Evolutionary conservation across 2,888 invertebrate species (phyloP).

Genomic region (Drosophila glabriapex): DNA sequence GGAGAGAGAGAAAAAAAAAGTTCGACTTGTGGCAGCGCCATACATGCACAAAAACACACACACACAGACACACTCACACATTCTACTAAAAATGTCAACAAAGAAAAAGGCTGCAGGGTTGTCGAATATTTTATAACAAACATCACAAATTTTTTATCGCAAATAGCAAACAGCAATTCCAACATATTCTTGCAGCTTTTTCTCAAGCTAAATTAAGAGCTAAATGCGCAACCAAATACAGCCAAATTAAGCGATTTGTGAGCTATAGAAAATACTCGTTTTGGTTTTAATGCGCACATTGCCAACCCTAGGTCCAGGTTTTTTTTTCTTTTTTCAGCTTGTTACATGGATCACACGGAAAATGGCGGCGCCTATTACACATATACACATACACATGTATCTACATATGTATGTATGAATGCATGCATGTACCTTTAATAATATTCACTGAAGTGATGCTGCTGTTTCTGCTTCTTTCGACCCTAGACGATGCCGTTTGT

Average conservation of each 20-base stretch:
- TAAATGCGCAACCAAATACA: neutral
- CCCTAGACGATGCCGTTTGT: slow-evolving; percentile 67
- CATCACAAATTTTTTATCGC: slow-evolving; percentile 7
- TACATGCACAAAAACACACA: slow-evolving; percentile 19
- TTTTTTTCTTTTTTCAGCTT: slow-evolving; percentile 51
- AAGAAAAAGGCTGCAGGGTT: slow-evolving; percentile 63
- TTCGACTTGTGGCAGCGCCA: slow-evolving; percentile 34
- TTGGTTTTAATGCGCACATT: slow-evolving; percentile 34
- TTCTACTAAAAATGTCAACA: slow-evolving; percentile 60
- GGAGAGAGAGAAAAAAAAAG: slow-evolving; percentile 4
- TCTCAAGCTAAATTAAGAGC: neutral
- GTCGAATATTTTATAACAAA: slow-evolving; percentile 41
- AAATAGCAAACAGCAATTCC: slow-evolving; percentile 1
- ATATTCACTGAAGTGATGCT: slow-evolving; percentile 69
- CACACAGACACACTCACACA: slow-evolving; percentile 30
- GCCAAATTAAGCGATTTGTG: neutral
- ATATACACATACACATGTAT: slow-evolving; percentile 31
- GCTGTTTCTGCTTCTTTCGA: slow-evolving; percentile 42
- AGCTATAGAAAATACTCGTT: slow-evolving; percentile 13
- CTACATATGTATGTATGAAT: slow-evolving; percentile 27
- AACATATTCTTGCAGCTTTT: slow-evolving; percentile 6
- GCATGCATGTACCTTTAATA: slow-evolving; percentile 70
- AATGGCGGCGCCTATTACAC: slow-evolving; percentile 77
- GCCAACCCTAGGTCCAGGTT: slow-evolving; percentile 69
- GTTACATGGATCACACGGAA: slow-evolving; percentile 75